Percentiles rank a stretch among this genome's conserved stretches.
Conservation (phyloP, 2,797 vertebrate species). For the Poliocrania exsul region DNA sequence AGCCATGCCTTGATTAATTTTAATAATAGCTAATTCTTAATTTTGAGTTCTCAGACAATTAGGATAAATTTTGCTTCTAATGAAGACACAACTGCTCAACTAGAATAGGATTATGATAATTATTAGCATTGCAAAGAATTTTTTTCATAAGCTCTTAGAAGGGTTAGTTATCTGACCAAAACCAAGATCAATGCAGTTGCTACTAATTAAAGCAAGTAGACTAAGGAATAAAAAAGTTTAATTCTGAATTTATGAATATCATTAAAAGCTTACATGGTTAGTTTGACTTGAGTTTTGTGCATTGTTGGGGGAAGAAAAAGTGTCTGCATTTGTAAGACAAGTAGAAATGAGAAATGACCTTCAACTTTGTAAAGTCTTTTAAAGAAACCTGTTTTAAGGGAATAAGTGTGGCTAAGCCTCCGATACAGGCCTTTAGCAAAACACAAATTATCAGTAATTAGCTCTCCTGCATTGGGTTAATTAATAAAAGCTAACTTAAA, state of each 20-base stretch:
- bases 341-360: constrained; percentile 47
- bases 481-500: constrained; percentile 35
- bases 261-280: constrained; percentile 52
- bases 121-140: constrained; percentile 60
- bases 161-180: constrained; percentile 67
- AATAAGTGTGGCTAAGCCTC: constrained; percentile 5
- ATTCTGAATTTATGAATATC: constrained; percentile 68
- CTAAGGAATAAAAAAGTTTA: constrained; percentile 55
- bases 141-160: constrained; percentile 68
- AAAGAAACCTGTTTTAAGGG: neutral
- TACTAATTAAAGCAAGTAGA: constrained; percentile 74
- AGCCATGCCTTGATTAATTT: constrained; percentile 53
- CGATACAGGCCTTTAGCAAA: neutral
- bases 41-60: constrained; percentile 59
- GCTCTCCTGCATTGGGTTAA: constrained; percentile 13
- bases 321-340: constrained; percentile 22
- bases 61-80: constrained; percentile 60
- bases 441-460: constrained; percentile 21
- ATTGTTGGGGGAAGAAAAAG: constrained; percentile 30
- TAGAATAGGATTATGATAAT: constrained; percentile 73
- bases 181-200: constrained; percentile 56
- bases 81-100: constrained; percentile 43
- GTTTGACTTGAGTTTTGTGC: constrained; percentile 36
- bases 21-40: constrained; percentile 62
- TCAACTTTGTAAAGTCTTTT: constrained; percentile 28